Percentiles rank a stretch among this genome's conserved stretches.
These are phyloP conservation scores for Bubo blakistoni DNA, from an alignment of 2,113 vertebrate species.

Conservation along the genomic window DNA sequence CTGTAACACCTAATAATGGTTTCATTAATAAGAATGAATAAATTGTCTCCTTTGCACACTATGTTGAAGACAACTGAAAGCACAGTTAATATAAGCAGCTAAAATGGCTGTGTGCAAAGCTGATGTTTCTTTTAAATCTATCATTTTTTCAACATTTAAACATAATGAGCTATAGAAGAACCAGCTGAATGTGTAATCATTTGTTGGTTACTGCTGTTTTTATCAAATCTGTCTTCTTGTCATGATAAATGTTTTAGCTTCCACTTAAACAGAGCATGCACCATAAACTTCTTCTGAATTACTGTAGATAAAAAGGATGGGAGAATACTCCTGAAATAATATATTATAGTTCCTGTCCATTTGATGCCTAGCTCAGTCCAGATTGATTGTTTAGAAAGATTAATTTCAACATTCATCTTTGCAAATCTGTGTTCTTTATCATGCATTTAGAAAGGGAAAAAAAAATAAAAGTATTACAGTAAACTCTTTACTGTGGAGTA, in stretches of 20 bases:
- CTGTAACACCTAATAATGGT: neutral
- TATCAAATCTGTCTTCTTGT: conserved; percentile 15
- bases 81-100: neutral
- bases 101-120: neutral
- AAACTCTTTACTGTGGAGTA: neutral
- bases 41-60: neutral
- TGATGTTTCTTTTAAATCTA: neutral
- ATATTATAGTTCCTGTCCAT: neutral
- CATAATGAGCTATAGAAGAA: neutral
- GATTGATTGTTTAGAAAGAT: conserved; percentile 17
- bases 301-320: neutral
- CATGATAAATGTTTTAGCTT: neutral
- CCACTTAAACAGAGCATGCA: neutral
- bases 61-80: conserved; percentile 2
- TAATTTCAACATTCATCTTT: conserved; percentile 5
- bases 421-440: neutral
- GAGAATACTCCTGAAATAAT: conserved; percentile 7
- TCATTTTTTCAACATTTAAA: conserved; percentile 26
- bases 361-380: neutral
- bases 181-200: neutral
- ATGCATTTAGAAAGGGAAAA: neutral
- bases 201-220: neutral
- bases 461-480: neutral
- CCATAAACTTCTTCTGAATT: neutral
- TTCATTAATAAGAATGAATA: neutral